Evolutionary conservation across 2,888 invertebrate genomes (phyloP).

Genomic region (Morpho achilles): DNA sequence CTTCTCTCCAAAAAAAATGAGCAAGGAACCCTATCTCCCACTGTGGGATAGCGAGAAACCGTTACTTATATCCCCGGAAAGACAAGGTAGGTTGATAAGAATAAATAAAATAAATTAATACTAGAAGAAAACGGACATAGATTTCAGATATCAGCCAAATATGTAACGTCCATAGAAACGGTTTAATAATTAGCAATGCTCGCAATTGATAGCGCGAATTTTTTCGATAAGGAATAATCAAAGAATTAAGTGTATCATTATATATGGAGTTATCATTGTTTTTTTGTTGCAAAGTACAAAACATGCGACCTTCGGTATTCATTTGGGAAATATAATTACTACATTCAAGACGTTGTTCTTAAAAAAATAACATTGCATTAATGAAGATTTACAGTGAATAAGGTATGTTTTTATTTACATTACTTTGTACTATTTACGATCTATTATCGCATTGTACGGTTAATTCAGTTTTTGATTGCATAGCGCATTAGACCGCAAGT

Average conservation of each 20-base stretch:
- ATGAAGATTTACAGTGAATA: slow-evolving; percentile 14
- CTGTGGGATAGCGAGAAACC: too few species aligned
- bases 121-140: too few species aligned
- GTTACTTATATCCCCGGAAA: too few species aligned
- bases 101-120: too few species aligned
- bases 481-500: background rate
- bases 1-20: too few species aligned
- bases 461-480: slow-evolving; percentile 13
- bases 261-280: slow-evolving; percentile 9
- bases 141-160: too few species aligned
- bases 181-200: too few species aligned
- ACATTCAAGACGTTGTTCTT: slow-evolving; percentile 13
- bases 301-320: slow-evolving; percentile 10
- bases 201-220: slow-evolving; percentile 2
- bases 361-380: background rate
- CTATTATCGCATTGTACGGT: slow-evolving; percentile 5
- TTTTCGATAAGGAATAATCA: slow-evolving; percentile 13
- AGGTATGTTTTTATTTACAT: slow-evolving; percentile 3
- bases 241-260: slow-evolving; percentile 7
- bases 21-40: too few species aligned
- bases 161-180: too few species aligned
- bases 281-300: slow-evolving; percentile 6
- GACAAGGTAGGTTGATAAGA: too few species aligned
- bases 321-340: slow-evolving; percentile 15
- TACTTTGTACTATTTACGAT: background rate